Percentiles rank a stretch among this genome's conserved stretches.
Conservation (phyloP, 2,888 invertebrate genomes). For the Drosophila rellima region DNA sequence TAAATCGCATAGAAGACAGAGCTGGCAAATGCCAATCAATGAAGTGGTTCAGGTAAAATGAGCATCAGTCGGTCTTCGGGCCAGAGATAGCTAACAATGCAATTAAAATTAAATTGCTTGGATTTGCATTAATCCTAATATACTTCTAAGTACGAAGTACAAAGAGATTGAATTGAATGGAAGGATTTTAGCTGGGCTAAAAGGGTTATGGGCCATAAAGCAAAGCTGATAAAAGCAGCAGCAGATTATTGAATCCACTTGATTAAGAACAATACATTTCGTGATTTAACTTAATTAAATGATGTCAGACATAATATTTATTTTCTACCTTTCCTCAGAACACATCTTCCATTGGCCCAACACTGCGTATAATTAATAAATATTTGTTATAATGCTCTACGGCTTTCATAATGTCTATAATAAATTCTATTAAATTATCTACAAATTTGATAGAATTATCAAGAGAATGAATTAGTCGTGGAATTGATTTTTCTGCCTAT, state of each 20-base stretch:
- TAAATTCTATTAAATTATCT: too few relatives aligned
- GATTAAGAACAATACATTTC: neutral
- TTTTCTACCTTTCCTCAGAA: neutral
- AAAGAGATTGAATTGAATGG: neutral
- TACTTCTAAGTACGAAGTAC: neutral
- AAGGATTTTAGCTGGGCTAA: neutral
- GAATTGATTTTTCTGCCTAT: too few relatives aligned
- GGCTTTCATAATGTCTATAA: too few relatives aligned
- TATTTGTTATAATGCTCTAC: too few relatives aligned
- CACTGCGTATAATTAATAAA: too few relatives aligned
- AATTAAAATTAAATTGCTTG: constrained; percentile 55
- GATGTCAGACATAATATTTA: constrained; percentile 31
- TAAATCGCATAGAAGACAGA: constrained; percentile 29
- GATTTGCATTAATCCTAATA: constrained; percentile 38
- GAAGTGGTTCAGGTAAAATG: constrained; percentile 39
- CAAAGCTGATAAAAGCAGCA: constrained; percentile 32
- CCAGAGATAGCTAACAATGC: constrained; percentile 40
- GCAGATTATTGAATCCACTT: constrained; percentile 40
- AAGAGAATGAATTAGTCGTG: too few relatives aligned
- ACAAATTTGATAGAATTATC: too few relatives aligned
- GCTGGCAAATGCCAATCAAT: constrained; percentile 44
- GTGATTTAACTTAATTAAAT: constrained; percentile 16
- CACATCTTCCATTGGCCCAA: too few relatives aligned
- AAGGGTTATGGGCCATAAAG: constrained; percentile 17
- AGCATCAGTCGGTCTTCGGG: constrained; percentile 9